Conservation (phyloP, 2,797 vertebrate genomes). For the Antrozous pallidus region DNA sequence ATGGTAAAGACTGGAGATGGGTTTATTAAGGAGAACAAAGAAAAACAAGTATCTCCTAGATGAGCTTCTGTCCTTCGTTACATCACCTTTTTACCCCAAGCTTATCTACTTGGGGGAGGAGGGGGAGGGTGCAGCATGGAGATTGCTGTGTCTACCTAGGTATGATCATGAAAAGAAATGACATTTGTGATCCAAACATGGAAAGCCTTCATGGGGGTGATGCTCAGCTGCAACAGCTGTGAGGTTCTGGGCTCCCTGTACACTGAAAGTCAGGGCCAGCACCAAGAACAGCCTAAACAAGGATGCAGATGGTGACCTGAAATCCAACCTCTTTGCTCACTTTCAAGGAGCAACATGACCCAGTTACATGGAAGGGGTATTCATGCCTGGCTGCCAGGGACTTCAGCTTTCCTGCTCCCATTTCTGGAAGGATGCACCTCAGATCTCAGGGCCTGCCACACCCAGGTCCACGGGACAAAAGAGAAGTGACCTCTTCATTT, state of each 20-base stretch:
- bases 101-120: background rate
- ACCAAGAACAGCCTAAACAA: background rate
- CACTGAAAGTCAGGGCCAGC: background rate
- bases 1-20: background rate
- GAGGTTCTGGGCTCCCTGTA: background rate
- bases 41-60: background rate
- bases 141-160: rapidly evolving
- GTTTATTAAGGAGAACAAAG: background rate
- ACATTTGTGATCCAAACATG: background rate
- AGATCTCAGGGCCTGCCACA: background rate
- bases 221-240: background rate
- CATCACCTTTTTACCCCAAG: background rate
- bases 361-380: background rate
- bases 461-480: too few relatives aligned
- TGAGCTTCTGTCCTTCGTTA: background rate
- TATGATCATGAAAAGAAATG: background rate
- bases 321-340: background rate
- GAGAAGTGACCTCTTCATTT: background rate
- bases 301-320: background rate
- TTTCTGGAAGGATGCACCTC: background rate
- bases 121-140: background rate
- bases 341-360: background rate
- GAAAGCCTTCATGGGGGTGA: background rate
- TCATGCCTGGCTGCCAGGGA: background rate
- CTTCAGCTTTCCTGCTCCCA: background rate